These are phyloP conservation scores for Cliona cf. orientalis DNA, from an alignment of 37 sponge, comb jelly and placozoan species.

Conservation along the genomic window DNA sequence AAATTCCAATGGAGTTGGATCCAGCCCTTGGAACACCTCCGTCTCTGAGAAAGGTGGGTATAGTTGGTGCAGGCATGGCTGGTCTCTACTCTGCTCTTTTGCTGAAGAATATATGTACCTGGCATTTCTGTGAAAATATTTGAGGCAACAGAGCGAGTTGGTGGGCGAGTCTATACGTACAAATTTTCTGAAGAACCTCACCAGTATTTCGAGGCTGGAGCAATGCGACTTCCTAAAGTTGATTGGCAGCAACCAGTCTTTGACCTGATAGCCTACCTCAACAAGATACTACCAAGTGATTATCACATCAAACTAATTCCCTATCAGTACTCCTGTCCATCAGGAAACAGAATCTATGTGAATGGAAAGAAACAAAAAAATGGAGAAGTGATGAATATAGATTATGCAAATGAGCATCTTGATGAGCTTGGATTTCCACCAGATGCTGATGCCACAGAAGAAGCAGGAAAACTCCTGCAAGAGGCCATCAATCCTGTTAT, in stretches of 20 bases:
- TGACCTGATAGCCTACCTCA: slow-evolving; percentile 13
- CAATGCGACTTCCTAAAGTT: slow-evolving; percentile 21
- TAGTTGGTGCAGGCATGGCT: slow-evolving; percentile 24
- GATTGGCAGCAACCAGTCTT: slow-evolving; percentile 21
- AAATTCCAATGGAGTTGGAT: no score
- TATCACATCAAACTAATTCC: slow-evolving; percentile 17
- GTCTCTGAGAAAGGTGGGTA: slow-evolving; percentile 31
- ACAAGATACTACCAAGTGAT: neutral
- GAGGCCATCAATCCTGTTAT: slow-evolving; percentile 22
- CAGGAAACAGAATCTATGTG: slow-evolving; percentile 34
- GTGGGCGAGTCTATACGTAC: slow-evolving; percentile 24
- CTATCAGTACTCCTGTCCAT: slow-evolving; percentile 6
- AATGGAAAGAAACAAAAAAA: slow-evolving; percentile 16
- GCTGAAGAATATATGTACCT: slow-evolving; percentile 5
- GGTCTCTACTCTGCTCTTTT: slow-evolving; percentile 26
- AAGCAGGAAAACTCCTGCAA: slow-evolving; percentile 7
- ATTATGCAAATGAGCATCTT: slow-evolving; percentile 22
- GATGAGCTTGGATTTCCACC: slow-evolving; percentile 33
- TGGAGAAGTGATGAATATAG: slow-evolving; percentile 10
- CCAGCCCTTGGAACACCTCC: no score
- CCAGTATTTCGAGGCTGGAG: slow-evolving; percentile 39
- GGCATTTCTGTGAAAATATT: slow-evolving; percentile 15
- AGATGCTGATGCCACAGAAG: slow-evolving; percentile 6
- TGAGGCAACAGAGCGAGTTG: slow-evolving; percentile 13
- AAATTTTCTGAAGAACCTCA: neutral